Evolutionary conservation across 2,797 vertebrate genomes (phyloP).

Genomic region (Platalea minor): DNA sequence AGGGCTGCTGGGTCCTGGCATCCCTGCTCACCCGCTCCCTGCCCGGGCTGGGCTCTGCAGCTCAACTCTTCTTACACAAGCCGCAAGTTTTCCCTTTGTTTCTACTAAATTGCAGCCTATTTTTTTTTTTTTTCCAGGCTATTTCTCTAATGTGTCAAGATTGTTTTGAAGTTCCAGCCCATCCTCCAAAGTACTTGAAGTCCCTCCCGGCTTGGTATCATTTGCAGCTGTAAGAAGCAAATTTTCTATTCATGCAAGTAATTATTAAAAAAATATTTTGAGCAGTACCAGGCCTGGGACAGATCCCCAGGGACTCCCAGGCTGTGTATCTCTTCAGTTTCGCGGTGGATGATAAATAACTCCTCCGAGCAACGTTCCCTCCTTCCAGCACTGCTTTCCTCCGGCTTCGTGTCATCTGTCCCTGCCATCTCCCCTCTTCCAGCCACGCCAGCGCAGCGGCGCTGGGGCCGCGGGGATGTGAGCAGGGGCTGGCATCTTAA

Average conservation of each 20-base stretch:
- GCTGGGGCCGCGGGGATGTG: neutral
- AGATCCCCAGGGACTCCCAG: constrained; percentile 5
- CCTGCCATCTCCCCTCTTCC: neutral
- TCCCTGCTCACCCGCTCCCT: neutral
- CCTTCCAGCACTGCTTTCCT: neutral
- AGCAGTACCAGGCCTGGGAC: constrained; percentile 48
- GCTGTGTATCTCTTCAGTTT: neutral
- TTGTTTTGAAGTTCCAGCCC: constrained; percentile 51
- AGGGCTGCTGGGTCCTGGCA: neutral
- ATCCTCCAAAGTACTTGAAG: constrained; percentile 16
- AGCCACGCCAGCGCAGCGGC: neutral
- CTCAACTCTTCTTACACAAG: neutral
- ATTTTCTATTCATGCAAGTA: constrained; percentile 55
- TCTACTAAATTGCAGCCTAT: neutral
- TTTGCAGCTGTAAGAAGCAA: constrained; percentile 55
- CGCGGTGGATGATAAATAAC: neutral
- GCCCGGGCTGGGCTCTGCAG: neutral
- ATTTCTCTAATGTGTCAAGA: neutral
- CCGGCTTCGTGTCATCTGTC: neutral
- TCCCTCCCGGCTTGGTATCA: constrained; percentile 29
- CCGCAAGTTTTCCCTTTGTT: constrained; percentile 43
- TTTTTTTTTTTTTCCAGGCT: neutral
- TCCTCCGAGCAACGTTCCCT: neutral
- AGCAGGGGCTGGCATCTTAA: neutral
- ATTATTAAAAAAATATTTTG: constrained; percentile 62